Conservation (phyloP, 1,140 invertebrate genomes). For the Hycleus cichorii region DNA sequence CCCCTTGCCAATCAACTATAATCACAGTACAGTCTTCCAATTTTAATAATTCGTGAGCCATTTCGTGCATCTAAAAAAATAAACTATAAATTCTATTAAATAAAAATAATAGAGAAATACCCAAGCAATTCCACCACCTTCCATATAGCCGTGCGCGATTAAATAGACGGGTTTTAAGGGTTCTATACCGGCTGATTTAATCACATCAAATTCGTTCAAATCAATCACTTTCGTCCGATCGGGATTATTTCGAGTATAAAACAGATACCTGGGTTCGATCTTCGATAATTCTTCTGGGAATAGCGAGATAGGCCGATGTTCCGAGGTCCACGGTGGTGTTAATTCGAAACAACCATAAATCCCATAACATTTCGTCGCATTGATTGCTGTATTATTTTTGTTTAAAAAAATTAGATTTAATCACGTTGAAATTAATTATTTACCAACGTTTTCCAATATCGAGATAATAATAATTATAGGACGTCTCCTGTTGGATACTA, state of each 20-base stretch:
- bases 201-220: constrained; percentile 55
- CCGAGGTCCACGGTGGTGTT: constrained; percentile 69
- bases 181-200: constrained; percentile 52
- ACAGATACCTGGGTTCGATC: constrained; percentile 45
- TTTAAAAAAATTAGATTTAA: neutral
- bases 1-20: constrained; percentile 76
- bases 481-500: constrained; percentile 31
- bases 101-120: constrained; percentile 40
- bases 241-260: constrained; percentile 46
- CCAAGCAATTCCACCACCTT: constrained; percentile 72
- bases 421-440: neutral
- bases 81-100: neutral
- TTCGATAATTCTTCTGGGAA: constrained; percentile 58
- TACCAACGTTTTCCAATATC: constrained; percentile 36
- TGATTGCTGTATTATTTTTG: constrained; percentile 35
- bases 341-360: constrained; percentile 79
- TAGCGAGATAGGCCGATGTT: constrained; percentile 65
- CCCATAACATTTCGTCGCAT: constrained; percentile 58
- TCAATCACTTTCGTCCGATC: constrained; percentile 52
- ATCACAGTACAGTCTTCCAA: constrained; percentile 66
- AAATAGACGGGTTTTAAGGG: constrained; percentile 59
- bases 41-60: constrained; percentile 55
- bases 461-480: constrained; percentile 38
- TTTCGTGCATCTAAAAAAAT: constrained; percentile 46
- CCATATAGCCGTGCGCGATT: constrained; percentile 78